A percentile compares a stretch with the other conserved stretches of the same genome.
Conservation (phyloP, 2,797 vertebrate genomes). For the Hemitrygon akajei region DNA sequence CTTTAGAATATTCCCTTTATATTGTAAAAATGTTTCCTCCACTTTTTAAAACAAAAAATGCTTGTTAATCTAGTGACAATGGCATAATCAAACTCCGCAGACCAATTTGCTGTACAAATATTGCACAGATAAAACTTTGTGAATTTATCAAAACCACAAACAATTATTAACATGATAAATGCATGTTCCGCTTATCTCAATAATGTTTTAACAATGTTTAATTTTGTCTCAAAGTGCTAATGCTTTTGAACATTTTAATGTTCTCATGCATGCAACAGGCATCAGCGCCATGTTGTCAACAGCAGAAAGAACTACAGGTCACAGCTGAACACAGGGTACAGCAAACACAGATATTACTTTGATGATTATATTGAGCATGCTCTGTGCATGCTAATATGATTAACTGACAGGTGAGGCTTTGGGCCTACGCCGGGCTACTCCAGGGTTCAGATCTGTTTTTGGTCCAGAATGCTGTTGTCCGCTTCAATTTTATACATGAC, state of each 20-base stretch:
- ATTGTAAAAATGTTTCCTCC: background rate
- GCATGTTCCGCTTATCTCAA: background rate
- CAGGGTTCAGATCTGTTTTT: no score
- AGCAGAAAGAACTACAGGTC: background rate
- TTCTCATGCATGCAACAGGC: background rate
- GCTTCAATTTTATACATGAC: no score
- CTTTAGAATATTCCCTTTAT: background rate
- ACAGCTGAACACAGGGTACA: background rate
- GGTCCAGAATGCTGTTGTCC: no score
- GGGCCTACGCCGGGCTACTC: no score
- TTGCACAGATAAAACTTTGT: background rate
- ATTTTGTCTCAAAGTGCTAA: background rate
- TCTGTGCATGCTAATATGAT: no score
- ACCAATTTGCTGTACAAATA: background rate
- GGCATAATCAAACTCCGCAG: background rate
- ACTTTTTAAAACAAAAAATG: background rate
- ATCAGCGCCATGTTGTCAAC: background rate
- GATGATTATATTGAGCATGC: background rate
- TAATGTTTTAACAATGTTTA: background rate
- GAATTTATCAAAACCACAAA: background rate
- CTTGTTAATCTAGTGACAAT: background rate
- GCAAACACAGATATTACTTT: background rate
- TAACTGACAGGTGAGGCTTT: no score
- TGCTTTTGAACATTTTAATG: background rate
- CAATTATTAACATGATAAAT: background rate